A percentile compares a stretch with the other conserved stretches of the same genome.
These are phyloP conservation scores for Macroteleia sp. DNA, from an alignment of 2,888 invertebrate species.

Conservation along the genomic window DNA sequence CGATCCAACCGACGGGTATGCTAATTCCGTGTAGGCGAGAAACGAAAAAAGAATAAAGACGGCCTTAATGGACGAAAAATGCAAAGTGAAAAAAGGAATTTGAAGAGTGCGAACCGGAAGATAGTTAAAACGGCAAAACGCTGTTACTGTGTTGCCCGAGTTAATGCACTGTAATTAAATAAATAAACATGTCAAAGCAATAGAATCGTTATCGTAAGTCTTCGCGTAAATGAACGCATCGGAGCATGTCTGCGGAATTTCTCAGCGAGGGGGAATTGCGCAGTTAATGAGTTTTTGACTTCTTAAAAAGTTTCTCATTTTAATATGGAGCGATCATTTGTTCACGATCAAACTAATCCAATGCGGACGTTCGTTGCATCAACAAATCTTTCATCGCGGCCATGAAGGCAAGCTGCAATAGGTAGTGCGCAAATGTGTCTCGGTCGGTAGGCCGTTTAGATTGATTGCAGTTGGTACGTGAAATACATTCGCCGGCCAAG, in stretches of 20 bases:
- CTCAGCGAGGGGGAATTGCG: constrained; percentile 3
- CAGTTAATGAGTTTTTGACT: constrained; percentile 15
- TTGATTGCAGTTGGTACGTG: constrained; percentile 68
- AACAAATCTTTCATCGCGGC: constrained; percentile 45
- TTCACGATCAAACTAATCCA: constrained; percentile 11
- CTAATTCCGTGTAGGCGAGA: constrained; percentile 47
- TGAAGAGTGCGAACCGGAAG: constrained; percentile 58
- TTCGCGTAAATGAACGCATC: constrained; percentile 47
- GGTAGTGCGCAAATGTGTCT: constrained; percentile 48
- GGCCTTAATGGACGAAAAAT: constrained; percentile 45
- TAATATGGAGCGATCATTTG: constrained; percentile 14
- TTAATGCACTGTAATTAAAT: constrained; percentile 51
- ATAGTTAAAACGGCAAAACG: constrained; percentile 40
- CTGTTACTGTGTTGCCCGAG: constrained; percentile 40
- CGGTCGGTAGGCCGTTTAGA: constrained; percentile 67
- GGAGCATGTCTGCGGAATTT: constrained; percentile 46
- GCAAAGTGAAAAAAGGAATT: constrained; percentile 41
- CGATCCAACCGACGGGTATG: constrained; percentile 23
- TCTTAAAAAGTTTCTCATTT: constrained; percentile 14
- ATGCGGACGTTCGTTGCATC: constrained; percentile 34
- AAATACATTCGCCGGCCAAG: constrained; percentile 67
- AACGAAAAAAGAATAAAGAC: constrained; percentile 16
- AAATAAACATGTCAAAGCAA: constrained; percentile 60
- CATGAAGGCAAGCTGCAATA: constrained; percentile 9
- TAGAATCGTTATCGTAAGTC: constrained; percentile 57